Conservation (phyloP, 2,797 vertebrate species). For the Coreius guichenoti region DNA sequence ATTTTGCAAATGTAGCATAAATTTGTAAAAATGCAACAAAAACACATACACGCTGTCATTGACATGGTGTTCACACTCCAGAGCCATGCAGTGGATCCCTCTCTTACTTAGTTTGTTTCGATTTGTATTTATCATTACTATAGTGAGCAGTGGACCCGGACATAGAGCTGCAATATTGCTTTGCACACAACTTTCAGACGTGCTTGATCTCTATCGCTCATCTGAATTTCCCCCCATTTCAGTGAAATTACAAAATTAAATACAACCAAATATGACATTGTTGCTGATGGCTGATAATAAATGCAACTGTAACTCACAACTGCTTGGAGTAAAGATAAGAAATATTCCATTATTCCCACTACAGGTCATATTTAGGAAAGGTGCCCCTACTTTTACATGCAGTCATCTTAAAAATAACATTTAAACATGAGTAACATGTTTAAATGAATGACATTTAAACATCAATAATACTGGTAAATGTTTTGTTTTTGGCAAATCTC, state of each 20-base stretch:
- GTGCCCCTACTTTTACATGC: background rate
- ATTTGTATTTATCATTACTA: background rate
- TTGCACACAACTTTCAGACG: background rate
- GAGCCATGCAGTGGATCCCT: background rate
- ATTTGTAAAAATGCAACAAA: conserved; percentile 7
- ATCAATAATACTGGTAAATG: too few relatives aligned
- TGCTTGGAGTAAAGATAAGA: background rate
- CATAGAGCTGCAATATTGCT: too few relatives aligned
- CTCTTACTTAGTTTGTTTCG: background rate
- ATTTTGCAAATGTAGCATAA: too few relatives aligned
- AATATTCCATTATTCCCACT: background rate
- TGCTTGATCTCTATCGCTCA: background rate
- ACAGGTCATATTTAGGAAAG: background rate
- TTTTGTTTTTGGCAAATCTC: too few relatives aligned
- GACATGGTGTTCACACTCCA: background rate
- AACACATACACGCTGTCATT: background rate
- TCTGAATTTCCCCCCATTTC: background rate
- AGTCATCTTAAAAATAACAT: background rate
- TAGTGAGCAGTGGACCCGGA: background rate
- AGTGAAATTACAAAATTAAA: background rate
- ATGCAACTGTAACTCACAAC: background rate
- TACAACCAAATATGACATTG: background rate
- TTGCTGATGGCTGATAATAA: background rate
- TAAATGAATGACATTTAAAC: too few relatives aligned
- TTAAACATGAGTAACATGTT: background rate